Base-by-base conservation (phyloP, 2,888 invertebrate species). In the Microdon myrmicae region DNA sequence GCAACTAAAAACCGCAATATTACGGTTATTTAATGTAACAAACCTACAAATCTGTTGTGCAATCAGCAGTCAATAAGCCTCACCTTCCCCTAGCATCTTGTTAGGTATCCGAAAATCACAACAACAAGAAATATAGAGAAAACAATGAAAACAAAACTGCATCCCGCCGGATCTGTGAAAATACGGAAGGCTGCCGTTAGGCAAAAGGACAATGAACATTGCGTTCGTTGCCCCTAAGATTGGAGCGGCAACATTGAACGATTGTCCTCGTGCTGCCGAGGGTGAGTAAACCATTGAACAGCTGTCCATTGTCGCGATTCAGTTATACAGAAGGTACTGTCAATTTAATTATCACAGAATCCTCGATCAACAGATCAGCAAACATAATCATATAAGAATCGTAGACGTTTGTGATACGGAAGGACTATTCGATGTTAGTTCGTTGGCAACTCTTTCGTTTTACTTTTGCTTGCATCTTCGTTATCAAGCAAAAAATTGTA, bases 21-120 rank as follows among this genome's bases (percentile, higher is more conserved):
- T 64, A 58, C 64, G 64, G 64, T 58, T 53, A 34, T 64, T 64
- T 64, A 58, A 45, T 58, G 58, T 64, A 53, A 16, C 64, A 53
- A 58, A 23, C 64, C 64, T 47, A 28, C 51, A 64, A n/a, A 47
- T 58, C 41, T 29, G 58, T 43, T 45, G 35, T 32, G 37, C 25
- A 61, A 49, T 43, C 26, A 39, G 10, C 16, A n/a, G n/a, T n/a
- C 29, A 19, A 35, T 35, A 19, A 9, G 13, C 3, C 23, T 49
- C 26, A 13, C 17, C 31, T 9, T 17, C 28, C 8, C 28, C 17
- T 29, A 23, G 31, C 38, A 48, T 25, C 44, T 55, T 45, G 34
- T 23, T 35, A 35, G 31, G 20, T 12, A 34, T 16, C 9, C 23
- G 6, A 19, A 6, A 20, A 14, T n/a, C n/a, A n/a, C n/a, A n/a